Base-by-base conservation (phyloP, 1,140 invertebrate genomes). In the Telenomus remus region DNA sequence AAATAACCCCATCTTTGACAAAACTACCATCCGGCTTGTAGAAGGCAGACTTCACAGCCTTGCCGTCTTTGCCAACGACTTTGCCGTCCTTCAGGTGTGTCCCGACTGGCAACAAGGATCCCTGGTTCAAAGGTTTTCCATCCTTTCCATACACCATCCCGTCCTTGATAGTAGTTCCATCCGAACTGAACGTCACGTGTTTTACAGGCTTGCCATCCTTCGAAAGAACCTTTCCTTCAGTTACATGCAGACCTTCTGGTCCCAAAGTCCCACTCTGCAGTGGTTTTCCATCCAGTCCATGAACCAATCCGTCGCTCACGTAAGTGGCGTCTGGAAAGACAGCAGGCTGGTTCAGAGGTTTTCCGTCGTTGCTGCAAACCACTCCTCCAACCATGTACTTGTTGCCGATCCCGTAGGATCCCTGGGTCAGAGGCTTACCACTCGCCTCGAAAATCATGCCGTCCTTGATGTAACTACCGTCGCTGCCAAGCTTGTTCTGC, bases 181-280 rank as follows among this genome's bases (percentile, higher is more conserved):
- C 86, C 0, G 87, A 87, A 70, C 74, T 83, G 54, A 87, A 87
- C 0, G 79, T 82, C 10, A 86, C 86, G 11, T 83, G 81, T 53
- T 86, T 88, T 1, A 86, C 81, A 8, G 82, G 81, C 75, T 85
- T 87, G 1, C 84, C 85, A 14, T 87, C 84, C 53, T 86, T 88
- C 0, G 80, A 68, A n/a, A 82, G 80, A 39, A 87, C 74, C 61
- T 87, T 88, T n/a, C 86, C 86, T 0, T 86, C 85, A 8, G 69
- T 64, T 7, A 87, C 57, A 16, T 79, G 79, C 47, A 84, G 49
- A 8, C 84, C 83, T 6, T 86, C 85, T 37, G 78, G 75, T 7
- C 85, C 85, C 12, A 88, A 60, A 15, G 76, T 79, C 13, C 85
- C 86, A 42, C 61, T 83, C 5, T 79, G 68, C 0, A 86, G 42